phyloP scores from a whole-genome alignment of 2,888 invertebrate genomes.

The Ophion obscuratus region DNA sequence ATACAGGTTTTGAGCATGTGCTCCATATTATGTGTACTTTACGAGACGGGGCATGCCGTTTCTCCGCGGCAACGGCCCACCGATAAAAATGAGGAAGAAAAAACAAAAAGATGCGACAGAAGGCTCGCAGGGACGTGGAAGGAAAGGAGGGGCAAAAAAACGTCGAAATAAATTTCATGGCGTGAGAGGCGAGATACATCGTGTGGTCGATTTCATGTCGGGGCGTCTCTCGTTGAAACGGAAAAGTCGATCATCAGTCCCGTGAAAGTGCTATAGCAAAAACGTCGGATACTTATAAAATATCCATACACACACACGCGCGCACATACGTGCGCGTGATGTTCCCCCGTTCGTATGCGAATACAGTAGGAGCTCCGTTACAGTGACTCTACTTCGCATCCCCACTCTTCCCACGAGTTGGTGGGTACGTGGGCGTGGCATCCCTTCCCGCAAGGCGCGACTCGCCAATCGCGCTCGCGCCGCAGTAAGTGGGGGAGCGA shows the following conservation, averaged over 20 bases:
- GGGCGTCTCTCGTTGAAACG: slow-evolving; percentile 61
- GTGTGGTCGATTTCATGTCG: slow-evolving; percentile 51
- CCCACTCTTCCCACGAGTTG: not conserved
- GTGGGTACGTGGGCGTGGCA: not conserved
- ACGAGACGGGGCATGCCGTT: slow-evolving; percentile 22
- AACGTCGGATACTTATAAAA: not conserved
- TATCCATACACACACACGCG: not conserved
- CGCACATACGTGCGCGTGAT: not conserved
- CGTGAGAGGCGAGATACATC: slow-evolving; percentile 58
- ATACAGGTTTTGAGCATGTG: slow-evolving; percentile 33
- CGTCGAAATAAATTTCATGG: slow-evolving; percentile 19
- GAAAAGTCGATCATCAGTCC: slow-evolving; percentile 60
- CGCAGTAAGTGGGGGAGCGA: not conserved
- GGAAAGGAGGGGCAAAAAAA: not conserved
- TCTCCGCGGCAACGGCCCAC: slow-evolving; percentile 10
- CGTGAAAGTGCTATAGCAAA: slow-evolving; percentile 58
- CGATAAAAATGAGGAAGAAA: not conserved
- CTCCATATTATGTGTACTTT: slow-evolving; percentile 37
- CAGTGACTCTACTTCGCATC: too few species aligned
- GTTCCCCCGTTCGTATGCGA: not conserved
- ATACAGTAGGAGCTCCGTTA: slow-evolving; percentile 6
- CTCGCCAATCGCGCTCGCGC: not conserved
- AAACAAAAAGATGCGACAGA: not conserved
- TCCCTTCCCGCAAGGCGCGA: too few species aligned
- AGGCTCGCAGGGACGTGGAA: not conserved